These are phyloP conservation scores for Drosophila borealis DNA, from an alignment of 2,888 invertebrate genomes.

Conservation along the genomic window DNA sequence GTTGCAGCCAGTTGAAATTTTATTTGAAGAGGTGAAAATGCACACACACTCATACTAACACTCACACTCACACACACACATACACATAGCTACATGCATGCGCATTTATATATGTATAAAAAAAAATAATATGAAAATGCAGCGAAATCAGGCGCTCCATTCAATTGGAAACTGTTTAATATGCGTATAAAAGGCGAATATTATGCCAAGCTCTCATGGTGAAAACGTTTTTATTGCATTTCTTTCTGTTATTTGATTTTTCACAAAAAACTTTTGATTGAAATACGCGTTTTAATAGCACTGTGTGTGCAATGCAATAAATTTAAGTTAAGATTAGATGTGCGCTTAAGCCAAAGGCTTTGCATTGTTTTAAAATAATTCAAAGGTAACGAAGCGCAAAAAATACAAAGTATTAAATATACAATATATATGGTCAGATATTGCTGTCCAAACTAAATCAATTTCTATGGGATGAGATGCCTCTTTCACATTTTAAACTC, in stretches of 20 bases:
- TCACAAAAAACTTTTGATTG: not conserved
- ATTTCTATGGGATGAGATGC: too few species aligned
- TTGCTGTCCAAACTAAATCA: too few species aligned
- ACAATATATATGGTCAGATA: too few species aligned
- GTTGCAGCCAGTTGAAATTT: constrained; percentile 40
- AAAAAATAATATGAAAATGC: constrained; percentile 60
- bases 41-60: constrained; percentile 8
- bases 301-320: not conserved
- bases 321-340: constrained; percentile 11
- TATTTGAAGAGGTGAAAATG: constrained; percentile 51
- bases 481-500: too few species aligned
- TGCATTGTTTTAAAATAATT: not conserved
- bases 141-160: constrained; percentile 68
- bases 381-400: too few species aligned
- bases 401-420: not conserved
- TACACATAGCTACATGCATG: constrained; percentile 1
- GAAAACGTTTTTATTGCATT: constrained; percentile 32
- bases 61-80: constrained; percentile 5
- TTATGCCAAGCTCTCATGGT: constrained; percentile 41
- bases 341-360: not conserved
- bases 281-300: constrained; percentile 7
- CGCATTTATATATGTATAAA: constrained; percentile 5
- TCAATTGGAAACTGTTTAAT: constrained; percentile 75
- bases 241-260: constrained; percentile 6
- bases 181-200: constrained; percentile 71